These are phyloP conservation scores for Bubalus kerabau DNA, from an alignment of 2,113 vertebrate genomes.

Conservation along the genomic window DNA sequence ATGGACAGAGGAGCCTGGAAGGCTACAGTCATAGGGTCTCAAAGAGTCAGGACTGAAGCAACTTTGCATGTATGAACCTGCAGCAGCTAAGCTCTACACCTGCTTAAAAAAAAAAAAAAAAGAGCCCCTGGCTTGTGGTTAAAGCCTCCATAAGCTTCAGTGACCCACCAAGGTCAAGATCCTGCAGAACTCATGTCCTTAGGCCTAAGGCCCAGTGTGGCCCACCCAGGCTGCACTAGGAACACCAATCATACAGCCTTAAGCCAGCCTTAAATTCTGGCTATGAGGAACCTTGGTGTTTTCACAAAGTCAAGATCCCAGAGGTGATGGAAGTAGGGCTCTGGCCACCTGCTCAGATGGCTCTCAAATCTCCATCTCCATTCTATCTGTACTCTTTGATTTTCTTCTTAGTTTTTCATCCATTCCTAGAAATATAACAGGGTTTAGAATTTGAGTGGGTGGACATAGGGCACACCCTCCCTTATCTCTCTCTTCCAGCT, in stretches of 20 bases:
- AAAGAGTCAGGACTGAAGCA: not conserved
- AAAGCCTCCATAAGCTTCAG: not conserved
- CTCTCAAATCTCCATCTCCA: rapidly evolving
- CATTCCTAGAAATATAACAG: rapidly evolving
- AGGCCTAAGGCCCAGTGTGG: rapidly evolving
- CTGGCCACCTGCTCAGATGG: rapidly evolving
- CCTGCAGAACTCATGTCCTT: rapidly evolving
- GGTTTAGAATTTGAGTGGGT: rapidly evolving
- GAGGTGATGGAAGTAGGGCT: rapidly evolving
- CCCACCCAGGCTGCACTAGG: rapidly evolving
- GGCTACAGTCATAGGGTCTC: not conserved
- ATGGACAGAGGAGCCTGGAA: not conserved
- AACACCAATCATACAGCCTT: too few species aligned
- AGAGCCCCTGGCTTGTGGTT: not conserved
- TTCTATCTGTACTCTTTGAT: rapidly evolving
- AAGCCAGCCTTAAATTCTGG: not conserved
- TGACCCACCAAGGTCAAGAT: not conserved
- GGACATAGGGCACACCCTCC: rapidly evolving
- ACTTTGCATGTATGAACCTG: not conserved
- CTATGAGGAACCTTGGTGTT: rapidly evolving
- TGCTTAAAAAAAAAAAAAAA: not conserved
- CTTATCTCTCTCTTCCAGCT: rapidly evolving
- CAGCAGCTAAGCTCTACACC: rapidly evolving
- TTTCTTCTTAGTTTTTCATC: not conserved
- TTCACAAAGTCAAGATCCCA: not conserved